These are phyloP conservation scores for Drosophila anomalata DNA, from an alignment of 2,888 invertebrate genomes.

Conservation along the genomic window DNA sequence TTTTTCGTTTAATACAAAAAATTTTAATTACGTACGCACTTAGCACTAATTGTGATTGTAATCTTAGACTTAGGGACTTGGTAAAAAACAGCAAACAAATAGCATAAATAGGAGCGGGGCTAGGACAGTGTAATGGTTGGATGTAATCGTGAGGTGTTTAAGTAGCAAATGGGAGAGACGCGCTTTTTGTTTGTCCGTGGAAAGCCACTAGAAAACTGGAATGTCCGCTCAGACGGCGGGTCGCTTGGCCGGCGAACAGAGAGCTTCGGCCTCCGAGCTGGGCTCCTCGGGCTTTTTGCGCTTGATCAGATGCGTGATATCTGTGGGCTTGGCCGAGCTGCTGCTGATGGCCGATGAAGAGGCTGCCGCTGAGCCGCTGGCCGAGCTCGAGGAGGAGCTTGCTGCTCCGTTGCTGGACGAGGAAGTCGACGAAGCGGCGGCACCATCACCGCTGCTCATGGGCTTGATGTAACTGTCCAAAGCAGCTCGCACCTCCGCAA, in stretches of 20 bases:
- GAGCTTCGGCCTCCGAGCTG: conserved; percentile 83
- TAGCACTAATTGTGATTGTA: conserved; percentile 77
- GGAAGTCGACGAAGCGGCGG: conserved; percentile 56
- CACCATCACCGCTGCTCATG: conserved; percentile 59
- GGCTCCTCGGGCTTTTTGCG: conserved; percentile 88
- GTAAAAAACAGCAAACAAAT: conserved; percentile 58
- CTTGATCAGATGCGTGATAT: conserved; percentile 93
- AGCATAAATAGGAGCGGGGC: conserved; percentile 51
- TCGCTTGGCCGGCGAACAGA: conserved; percentile 86
- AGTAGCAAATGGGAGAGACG: conserved; percentile 50
- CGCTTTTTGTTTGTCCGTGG: conserved; percentile 19
- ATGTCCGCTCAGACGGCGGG: conserved; percentile 82
- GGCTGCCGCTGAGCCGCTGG: conserved; percentile 39
- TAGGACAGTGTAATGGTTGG: conserved; percentile 33
- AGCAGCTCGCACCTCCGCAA: conserved; percentile 82
- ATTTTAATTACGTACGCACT: conserved; percentile 60
- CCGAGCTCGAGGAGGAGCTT: conserved; percentile 44
- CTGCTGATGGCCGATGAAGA: conserved; percentile 84
- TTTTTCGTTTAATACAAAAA: conserved; percentile 65
- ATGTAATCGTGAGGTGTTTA: conserved; percentile 37
- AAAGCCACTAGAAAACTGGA: conserved; percentile 57
- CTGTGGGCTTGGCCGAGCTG: conserved; percentile 86
- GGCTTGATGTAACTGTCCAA: conserved; percentile 82
- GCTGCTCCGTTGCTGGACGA: conserved; percentile 59
- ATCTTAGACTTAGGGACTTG: conserved; percentile 72